Evolutionary conservation across 2,797 vertebrate genomes (phyloP).

Genomic region (Saguinus oedipus): DNA sequence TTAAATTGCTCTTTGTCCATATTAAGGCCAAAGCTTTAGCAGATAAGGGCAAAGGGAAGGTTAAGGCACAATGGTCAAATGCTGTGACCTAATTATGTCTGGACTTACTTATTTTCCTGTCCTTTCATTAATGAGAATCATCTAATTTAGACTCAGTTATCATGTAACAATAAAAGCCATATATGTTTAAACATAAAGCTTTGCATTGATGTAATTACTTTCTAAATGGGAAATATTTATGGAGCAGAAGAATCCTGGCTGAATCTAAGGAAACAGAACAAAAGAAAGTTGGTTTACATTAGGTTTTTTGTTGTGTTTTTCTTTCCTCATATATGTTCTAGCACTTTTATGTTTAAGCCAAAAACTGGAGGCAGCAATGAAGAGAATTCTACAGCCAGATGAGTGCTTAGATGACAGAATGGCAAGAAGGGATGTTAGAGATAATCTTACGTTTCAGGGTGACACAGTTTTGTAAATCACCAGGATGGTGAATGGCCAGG

Average conservation of each 20-base stretch:
- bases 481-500: not conserved
- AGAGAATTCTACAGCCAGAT: not conserved
- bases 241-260: not conserved
- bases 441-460: not conserved
- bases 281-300: not conserved
- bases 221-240: slow-evolving; percentile 56
- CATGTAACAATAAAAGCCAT: slow-evolving; percentile 63
- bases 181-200: slow-evolving; percentile 56
- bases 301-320: not conserved
- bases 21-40: slow-evolving; percentile 66
- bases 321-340: not conserved
- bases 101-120: slow-evolving; percentile 70
- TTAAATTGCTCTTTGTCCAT: slow-evolving; percentile 76
- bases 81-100: slow-evolving; percentile 70
- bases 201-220: slow-evolving; percentile 50
- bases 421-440: not conserved
- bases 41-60: slow-evolving; percentile 75
- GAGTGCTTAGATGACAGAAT: not conserved
- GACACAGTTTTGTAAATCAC: not conserved
- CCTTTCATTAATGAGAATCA: slow-evolving; percentile 70
- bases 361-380: not conserved
- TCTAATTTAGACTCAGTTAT: slow-evolving; percentile 60
- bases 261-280: slow-evolving; percentile 46
- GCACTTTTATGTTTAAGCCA: slow-evolving; percentile 13
- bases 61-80: slow-evolving; percentile 70